Percentiles rank a stretch among this genome's conserved stretches.
phyloP scores from a whole-genome alignment of 2,113 vertebrate genomes.

The Elachura formosa region DNA sequence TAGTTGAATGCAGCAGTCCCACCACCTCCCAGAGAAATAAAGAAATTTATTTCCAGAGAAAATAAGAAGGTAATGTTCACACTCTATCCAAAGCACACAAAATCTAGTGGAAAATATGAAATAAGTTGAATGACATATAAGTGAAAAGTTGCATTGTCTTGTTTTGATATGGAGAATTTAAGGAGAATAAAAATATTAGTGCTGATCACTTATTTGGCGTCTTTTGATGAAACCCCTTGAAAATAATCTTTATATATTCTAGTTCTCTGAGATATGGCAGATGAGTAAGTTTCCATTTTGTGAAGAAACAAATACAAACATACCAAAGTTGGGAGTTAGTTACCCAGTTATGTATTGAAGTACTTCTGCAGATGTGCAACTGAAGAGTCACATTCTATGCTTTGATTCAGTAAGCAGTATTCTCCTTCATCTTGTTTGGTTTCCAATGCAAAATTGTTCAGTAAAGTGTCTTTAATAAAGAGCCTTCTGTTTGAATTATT shows the following conservation, averaged over 20 bases:
- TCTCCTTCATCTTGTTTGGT: not conserved
- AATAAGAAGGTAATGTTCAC: not conserved
- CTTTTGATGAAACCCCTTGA: not conserved
- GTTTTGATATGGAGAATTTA: not conserved
- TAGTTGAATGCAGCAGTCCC: not conserved
- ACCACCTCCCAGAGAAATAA: not conserved
- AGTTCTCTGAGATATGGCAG: not conserved
- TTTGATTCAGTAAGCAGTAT: not conserved
- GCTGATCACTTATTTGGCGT: not conserved
- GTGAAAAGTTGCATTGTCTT: not conserved
- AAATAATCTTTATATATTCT: not conserved
- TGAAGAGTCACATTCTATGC: not conserved
- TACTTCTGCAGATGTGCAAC: not conserved
- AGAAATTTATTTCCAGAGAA: not conserved
- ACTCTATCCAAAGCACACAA: not conserved
- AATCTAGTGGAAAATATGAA: not conserved
- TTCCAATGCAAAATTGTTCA: not conserved
- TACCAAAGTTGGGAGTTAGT: not conserved
- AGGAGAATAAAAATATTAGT: not conserved
- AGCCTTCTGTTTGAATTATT: constrained; percentile 16
- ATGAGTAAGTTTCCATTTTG: not conserved
- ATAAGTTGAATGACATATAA: not conserved
- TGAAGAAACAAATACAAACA: not conserved
- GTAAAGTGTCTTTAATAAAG: not conserved
- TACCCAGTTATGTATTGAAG: not conserved